These are phyloP conservation scores for Hyaena hyaena DNA, from an alignment of 2,113 vertebrate species.

Conservation along the genomic window DNA sequence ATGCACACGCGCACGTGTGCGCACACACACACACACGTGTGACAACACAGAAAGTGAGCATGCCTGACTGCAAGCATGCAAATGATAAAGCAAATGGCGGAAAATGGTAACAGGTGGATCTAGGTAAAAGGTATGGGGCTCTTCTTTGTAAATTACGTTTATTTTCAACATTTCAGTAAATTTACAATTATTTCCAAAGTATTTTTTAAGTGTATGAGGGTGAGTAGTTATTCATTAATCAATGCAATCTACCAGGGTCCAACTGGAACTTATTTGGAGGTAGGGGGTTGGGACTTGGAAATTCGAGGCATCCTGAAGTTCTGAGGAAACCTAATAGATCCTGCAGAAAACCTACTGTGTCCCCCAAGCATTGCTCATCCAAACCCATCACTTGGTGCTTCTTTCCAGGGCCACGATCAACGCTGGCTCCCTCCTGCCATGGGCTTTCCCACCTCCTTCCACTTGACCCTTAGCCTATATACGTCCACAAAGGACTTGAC, in stretches of 20 bases:
- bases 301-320: background rate
- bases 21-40: accelerated
- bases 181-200: conserved; percentile 19
- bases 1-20: accelerated
- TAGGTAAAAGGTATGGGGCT: background rate
- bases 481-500: background rate
- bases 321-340: background rate
- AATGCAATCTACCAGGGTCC: background rate
- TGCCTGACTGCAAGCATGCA: accelerated
- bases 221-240: background rate
- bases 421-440: background rate
- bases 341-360: accelerated
- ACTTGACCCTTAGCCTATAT: background rate
- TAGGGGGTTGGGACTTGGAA: background rate
- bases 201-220: background rate
- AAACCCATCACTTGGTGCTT: background rate
- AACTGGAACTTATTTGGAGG: background rate
- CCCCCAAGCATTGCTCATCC: background rate
- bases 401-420: background rate
- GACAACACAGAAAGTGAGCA: background rate
- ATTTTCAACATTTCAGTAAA: background rate
- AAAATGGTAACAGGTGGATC: background rate
- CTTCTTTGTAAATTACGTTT: background rate
- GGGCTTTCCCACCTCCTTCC: background rate
- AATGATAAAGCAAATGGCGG: background rate